These are phyloP conservation scores for Polydrusus cervinus DNA, from an alignment of 2,888 invertebrate genomes.

Conservation along the genomic window DNA sequence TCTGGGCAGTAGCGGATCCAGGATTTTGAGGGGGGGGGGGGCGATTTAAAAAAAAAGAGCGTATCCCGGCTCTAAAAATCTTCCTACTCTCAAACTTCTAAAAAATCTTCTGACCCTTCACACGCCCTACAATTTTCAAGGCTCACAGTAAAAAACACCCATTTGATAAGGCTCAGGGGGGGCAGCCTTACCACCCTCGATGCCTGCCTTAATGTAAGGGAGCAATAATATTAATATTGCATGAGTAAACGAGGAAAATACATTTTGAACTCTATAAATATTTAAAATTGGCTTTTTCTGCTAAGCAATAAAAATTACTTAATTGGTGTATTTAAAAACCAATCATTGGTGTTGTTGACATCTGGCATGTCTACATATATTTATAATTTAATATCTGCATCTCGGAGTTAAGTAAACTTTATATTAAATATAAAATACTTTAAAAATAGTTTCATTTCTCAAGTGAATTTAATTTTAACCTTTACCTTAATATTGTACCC, in stretches of 20 bases:
- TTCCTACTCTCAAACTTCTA: no score
- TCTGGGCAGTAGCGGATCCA: no score
- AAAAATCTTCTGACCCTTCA: no score
- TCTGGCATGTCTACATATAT: constrained; percentile 28
- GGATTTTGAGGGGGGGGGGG: no score
- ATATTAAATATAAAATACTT: constrained; percentile 35
- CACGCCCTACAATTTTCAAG: no score
- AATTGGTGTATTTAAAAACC: neutral
- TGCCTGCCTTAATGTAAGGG: no score
- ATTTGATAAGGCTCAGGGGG: no score
- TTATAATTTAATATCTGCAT: constrained; percentile 7
- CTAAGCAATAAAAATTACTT: constrained; percentile 1
- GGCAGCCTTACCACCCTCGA: no score
- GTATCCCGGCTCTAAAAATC: no score
- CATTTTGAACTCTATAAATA: neutral
- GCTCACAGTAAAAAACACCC: no score
- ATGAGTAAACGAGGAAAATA: neutral
- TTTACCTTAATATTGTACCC: constrained; percentile 17
- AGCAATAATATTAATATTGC: no score
- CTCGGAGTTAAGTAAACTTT: constrained; percentile 26
- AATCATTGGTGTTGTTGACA: constrained; percentile 17
- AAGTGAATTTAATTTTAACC: constrained; percentile 31
- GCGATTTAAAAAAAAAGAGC: no score
- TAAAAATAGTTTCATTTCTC: constrained; percentile 33
- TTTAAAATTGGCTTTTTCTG: neutral